Evolutionary conservation across 2,888 invertebrate genomes (phyloP).

Genomic region (Cetonia aurata): DNA sequence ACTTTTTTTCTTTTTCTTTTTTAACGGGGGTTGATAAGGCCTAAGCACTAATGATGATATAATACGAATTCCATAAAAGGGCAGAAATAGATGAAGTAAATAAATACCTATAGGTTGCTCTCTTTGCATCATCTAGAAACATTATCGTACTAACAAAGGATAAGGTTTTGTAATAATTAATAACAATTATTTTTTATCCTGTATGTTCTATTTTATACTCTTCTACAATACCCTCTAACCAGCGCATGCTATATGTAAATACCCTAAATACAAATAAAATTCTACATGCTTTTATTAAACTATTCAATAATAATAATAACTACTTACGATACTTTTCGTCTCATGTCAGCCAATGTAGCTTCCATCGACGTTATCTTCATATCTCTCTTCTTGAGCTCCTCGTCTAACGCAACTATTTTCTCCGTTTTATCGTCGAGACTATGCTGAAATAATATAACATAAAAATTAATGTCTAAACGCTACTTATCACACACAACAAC

Average conservation of each 20-base stretch:
- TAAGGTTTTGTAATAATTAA: not conserved
- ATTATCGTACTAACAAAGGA: too few relatives aligned
- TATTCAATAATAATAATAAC: slow-evolving; percentile 2
- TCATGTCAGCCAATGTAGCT: slow-evolving; percentile 70
- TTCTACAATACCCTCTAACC: slow-evolving; percentile 29
- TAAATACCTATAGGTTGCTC: too few relatives aligned
- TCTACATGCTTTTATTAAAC: slow-evolving; percentile 6
- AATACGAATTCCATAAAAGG: too few relatives aligned
- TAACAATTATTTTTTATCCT: slow-evolving; percentile 11
- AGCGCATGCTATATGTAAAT: slow-evolving; percentile 34
- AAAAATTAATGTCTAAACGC: not conserved
- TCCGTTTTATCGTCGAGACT: slow-evolving; percentile 82
- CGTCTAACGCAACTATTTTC: slow-evolving; percentile 74
- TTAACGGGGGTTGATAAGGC: too few relatives aligned
- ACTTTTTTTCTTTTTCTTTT: too few relatives aligned
- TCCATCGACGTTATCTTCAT: slow-evolving; percentile 71
- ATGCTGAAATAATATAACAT: slow-evolving; percentile 65
- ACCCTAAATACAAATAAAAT: slow-evolving; percentile 26
- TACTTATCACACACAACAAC: slow-evolving; percentile 41
- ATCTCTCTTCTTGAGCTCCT: slow-evolving; percentile 74
- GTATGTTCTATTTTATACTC: slow-evolving; percentile 18
- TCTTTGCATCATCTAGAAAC: too few relatives aligned
- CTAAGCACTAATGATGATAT: too few relatives aligned
- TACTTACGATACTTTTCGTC: slow-evolving; percentile 70
- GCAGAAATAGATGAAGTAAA: too few relatives aligned